A percentile compares a stretch with the other conserved stretches of the same genome.
Evolutionary conservation across 2,888 invertebrate genomes (phyloP).

Genomic region (Sphaerophoria rueppellii): DNA sequence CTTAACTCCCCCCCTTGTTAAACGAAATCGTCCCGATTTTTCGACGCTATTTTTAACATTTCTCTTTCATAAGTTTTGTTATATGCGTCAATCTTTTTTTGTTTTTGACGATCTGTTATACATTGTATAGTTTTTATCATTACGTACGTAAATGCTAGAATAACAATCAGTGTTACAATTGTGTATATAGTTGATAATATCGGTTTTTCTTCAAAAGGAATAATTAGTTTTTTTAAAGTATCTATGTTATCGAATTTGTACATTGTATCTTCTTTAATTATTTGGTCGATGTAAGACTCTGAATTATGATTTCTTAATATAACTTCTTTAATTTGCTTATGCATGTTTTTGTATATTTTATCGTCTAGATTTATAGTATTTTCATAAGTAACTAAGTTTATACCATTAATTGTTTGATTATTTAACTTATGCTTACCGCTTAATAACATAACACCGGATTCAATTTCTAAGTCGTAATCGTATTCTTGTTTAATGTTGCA

Average conservation of each 20-base stretch:
- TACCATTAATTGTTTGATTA: too few relatives aligned
- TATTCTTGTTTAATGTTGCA: conserved; percentile 15
- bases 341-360: conserved; percentile 1
- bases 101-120: conserved; percentile 22
- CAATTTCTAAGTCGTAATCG: conserved; percentile 7
- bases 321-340: conserved; percentile 18
- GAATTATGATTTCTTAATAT: conserved; percentile 26
- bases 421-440: too few relatives aligned
- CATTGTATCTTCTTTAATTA: conserved; percentile 16
- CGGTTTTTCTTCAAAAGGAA: conserved; percentile 2
- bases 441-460: too few relatives aligned
- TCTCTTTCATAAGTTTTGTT: conserved; percentile 20
- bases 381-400: too few relatives aligned
- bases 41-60: conserved; percentile 18
- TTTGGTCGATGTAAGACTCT: conserved; percentile 19
- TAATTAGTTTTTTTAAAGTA: conserved; percentile 12
- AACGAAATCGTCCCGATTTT: conserved; percentile 21
- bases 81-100: conserved; percentile 15
- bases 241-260: conserved; percentile 21
- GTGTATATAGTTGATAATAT: conserved; percentile 22
- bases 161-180: conserved; percentile 23
- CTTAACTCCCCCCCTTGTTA: background rate
- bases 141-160: conserved; percentile 6
- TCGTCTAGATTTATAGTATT: too few relatives aligned
- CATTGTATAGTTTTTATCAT: conserved; percentile 15